Evolutionary conservation across 2,888 invertebrate genomes (phyloP).

Genomic region (Eupithecia centaureata): DNA sequence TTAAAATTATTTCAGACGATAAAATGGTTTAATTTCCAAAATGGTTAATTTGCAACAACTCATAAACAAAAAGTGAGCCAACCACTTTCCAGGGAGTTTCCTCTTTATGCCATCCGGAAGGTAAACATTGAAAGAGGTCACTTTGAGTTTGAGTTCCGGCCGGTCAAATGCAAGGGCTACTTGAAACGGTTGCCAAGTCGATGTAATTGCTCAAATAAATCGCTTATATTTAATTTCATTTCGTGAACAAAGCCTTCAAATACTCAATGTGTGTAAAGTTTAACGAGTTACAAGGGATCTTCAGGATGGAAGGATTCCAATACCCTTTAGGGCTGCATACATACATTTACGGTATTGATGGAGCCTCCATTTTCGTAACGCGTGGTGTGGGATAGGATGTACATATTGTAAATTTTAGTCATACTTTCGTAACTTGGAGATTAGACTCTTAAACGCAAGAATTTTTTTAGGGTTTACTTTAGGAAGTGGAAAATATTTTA

Average conservation of each 20-base stretch:
- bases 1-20: not conserved
- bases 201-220: conserved; percentile 3
- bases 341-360: conserved; percentile 36
- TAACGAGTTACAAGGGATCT: not conserved
- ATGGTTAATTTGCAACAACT: not conserved
- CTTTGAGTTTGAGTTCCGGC: conserved; percentile 33
- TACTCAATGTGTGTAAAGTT: conserved; percentile 4
- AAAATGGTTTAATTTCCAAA: not conserved
- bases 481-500: not conserved
- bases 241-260: conserved; percentile 2
- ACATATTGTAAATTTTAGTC: conserved; percentile 18
- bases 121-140: conserved; percentile 38
- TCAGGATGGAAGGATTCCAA: conserved; percentile 3
- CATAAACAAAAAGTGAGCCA: conserved; percentile 1
- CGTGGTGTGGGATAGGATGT: conserved; percentile 36
- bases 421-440: not conserved
- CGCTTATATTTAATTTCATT: not conserved
- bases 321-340: conserved; percentile 15
- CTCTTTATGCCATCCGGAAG: conserved; percentile 24
- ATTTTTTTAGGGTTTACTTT: not conserved
- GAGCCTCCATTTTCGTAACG: conserved; percentile 36
- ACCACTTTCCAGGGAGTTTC: conserved; percentile 30
- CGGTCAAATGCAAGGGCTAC: conserved; percentile 26
- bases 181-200: conserved; percentile 26
- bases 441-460: not conserved